Percentiles rank a stretch among this genome's conserved stretches.
phyloP scores from a whole-genome alignment of 2,797 vertebrate species.

The Hephaestus fuliginosus region DNA sequence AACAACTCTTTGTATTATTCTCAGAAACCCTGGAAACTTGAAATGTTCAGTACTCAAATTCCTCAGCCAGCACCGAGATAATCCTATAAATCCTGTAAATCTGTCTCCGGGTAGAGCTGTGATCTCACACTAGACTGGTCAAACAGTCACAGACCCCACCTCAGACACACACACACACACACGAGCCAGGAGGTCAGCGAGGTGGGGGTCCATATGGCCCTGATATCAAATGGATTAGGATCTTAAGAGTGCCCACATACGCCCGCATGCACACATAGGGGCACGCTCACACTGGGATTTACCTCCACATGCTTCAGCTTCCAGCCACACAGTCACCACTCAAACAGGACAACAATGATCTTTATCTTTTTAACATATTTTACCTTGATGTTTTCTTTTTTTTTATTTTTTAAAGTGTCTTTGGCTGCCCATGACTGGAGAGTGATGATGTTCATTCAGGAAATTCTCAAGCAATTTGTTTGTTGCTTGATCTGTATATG shows the following conservation, averaged over 20 bases:
- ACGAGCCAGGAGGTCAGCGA: neutral
- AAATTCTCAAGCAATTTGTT: slow-evolving; percentile 3
- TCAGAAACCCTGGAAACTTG: neutral
- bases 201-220: slow-evolving; percentile 56
- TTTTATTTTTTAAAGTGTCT: neutral
- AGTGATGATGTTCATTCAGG: slow-evolving; percentile 2
- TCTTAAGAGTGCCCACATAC: slow-evolving; percentile 39
- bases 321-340: slow-evolving; percentile 5
- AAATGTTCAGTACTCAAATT: slow-evolving; percentile 37
- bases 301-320: slow-evolving; percentile 32
- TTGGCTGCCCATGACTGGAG: neutral
- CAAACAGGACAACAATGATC: neutral
- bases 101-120: slow-evolving; percentile 39
- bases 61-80: slow-evolving; percentile 44
- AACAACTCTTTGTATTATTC: neutral
- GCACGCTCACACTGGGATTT: slow-evolving; percentile 30
- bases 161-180: neutral
- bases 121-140: slow-evolving; percentile 45
- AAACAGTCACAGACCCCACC: slow-evolving; percentile 9
- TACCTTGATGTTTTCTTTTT: neutral
- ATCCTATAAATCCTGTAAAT: slow-evolving; percentile 73
- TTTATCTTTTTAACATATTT: slow-evolving; percentile 12
- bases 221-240: slow-evolving; percentile 62
- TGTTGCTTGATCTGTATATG: slow-evolving; percentile 2
- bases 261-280: slow-evolving; percentile 20